Conservation (phyloP, 2,888 invertebrate genomes). For the Phrixothrix hirtus region DNA sequence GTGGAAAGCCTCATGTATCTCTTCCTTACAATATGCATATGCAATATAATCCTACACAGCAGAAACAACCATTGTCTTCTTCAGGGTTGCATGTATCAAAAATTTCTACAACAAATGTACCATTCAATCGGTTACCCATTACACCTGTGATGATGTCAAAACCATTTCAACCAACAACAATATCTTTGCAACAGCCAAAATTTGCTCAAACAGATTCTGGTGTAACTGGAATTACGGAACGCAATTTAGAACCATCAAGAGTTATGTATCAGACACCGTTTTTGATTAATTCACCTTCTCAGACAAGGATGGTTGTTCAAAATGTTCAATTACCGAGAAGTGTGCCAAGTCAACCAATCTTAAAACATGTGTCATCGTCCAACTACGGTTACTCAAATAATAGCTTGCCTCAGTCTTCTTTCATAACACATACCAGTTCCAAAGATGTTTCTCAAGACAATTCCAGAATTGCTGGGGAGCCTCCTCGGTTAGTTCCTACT, state of each 20-base stretch:
- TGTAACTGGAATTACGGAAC: conserved; percentile 34
- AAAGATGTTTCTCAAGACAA: conserved; percentile 19
- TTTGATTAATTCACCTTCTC: conserved; percentile 38
- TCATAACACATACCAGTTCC: conserved; percentile 10
- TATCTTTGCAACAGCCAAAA: conserved; percentile 52
- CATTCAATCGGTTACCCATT: conserved; percentile 63
- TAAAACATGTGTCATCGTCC: conserved; percentile 11
- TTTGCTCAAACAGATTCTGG: conserved; percentile 40
- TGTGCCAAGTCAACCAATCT: conserved; percentile 11
- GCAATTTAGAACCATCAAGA: conserved; percentile 56
- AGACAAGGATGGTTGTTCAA: conserved; percentile 43
- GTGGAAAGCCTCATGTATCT: conserved; percentile 14
- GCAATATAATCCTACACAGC: conserved; percentile 20
- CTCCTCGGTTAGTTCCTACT: conserved; percentile 30
- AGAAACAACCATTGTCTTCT: conserved; percentile 22
- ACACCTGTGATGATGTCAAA: conserved; percentile 64
- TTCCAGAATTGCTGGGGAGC: conserved; percentile 20
- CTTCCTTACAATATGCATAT: conserved; percentile 35
- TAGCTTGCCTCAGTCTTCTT: conserved; percentile 1
- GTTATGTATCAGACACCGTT: conserved; percentile 48
- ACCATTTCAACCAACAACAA: conserved; percentile 60
- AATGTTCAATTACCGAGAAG: conserved; percentile 28
- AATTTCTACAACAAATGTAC: conserved; percentile 42
- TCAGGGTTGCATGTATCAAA: conserved; percentile 27
- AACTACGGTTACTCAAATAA: conserved; percentile 6